Evolutionary conservation across 2,797 vertebrate species (phyloP).

Genomic region (Typhlichthys subterraneus): DNA sequence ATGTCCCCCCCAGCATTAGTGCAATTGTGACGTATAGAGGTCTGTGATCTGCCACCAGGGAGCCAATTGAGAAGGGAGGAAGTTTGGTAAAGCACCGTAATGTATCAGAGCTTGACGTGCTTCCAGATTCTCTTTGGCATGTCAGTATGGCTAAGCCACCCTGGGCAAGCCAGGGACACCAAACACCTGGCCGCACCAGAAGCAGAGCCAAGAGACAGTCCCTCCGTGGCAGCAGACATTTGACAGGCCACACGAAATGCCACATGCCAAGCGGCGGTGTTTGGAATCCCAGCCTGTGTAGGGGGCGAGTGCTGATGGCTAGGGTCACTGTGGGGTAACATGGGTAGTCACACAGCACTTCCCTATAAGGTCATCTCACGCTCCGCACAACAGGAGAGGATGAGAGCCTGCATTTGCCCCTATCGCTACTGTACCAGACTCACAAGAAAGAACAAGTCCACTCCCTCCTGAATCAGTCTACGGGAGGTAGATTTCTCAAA

Average conservation of each 20-base stretch:
- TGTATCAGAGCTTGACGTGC: neutral
- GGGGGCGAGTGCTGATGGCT: slow-evolving; percentile 63
- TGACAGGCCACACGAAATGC: slow-evolving; percentile 83
- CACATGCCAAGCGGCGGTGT: slow-evolving; percentile 77
- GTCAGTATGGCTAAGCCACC: slow-evolving; percentile 27
- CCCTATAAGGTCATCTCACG: slow-evolving; percentile 89
- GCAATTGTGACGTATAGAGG: no score
- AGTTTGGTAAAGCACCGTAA: neutral
- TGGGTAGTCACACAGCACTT: slow-evolving; percentile 67
- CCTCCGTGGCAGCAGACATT: slow-evolving; percentile 67
- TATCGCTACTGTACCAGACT: slow-evolving; percentile 29
- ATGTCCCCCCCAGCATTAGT: neutral
- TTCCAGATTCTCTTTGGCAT: neutral
- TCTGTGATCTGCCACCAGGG: no score
- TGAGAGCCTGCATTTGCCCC: slow-evolving; percentile 35
- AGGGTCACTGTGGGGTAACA: slow-evolving; percentile 53
- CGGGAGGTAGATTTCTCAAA: neutral
- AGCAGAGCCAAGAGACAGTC: slow-evolving; percentile 54
- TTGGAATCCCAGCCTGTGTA: slow-evolving; percentile 79
- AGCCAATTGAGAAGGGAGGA: neutral
- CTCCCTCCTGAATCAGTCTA: slow-evolving; percentile 19
- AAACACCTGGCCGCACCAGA: slow-evolving; percentile 44
- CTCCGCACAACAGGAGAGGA: slow-evolving; percentile 77
- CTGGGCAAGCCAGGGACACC: slow-evolving; percentile 22
- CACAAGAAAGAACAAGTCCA: slow-evolving; percentile 48